Percentiles rank a stretch among this genome's conserved stretches.
phyloP scores from a whole-genome alignment of 35 echinoderm and acorn worm species.

The Ophiothrix spiculata region DNA sequence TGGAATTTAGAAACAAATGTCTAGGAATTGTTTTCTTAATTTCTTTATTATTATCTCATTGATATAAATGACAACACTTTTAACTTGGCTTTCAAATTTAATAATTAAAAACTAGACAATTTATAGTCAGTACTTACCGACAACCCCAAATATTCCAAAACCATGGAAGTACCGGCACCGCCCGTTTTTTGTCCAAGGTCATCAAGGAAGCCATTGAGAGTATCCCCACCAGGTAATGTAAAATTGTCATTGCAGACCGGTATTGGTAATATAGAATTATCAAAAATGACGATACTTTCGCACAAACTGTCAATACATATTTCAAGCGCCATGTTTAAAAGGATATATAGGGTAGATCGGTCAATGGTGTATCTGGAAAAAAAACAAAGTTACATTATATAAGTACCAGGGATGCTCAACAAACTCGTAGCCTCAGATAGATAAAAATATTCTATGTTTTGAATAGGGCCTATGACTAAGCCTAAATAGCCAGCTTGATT shows the following conservation, averaged over 20 bases:
- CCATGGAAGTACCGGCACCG: neutral
- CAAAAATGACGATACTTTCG: neutral
- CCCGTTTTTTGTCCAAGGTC: neutral
- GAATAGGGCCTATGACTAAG: too few species aligned
- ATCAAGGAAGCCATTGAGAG: neutral
- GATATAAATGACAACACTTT: too few species aligned
- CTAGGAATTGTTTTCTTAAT: too few species aligned
- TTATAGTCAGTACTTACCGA: constrained; percentile 18
- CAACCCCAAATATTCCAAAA: neutral
- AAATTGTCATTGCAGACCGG: neutral
- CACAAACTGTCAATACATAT: neutral
- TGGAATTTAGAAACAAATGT: too few species aligned
- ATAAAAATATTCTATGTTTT: neutral
- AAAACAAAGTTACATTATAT: too few species aligned
- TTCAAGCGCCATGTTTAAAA: neutral
- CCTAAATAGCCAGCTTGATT: neutral
- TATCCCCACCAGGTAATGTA: neutral
- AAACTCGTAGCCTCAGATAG: neutral
- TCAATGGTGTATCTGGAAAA: constrained; percentile 2
- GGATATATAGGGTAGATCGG: neutral
- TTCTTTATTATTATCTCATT: too few species aligned
- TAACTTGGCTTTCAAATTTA: too few species aligned
- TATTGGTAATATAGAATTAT: neutral
- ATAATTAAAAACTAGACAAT: too few species aligned
- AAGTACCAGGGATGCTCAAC: neutral